Conservation (phyloP, 2,888 invertebrate genomes). For the Mesorhabditis belari region DNA sequence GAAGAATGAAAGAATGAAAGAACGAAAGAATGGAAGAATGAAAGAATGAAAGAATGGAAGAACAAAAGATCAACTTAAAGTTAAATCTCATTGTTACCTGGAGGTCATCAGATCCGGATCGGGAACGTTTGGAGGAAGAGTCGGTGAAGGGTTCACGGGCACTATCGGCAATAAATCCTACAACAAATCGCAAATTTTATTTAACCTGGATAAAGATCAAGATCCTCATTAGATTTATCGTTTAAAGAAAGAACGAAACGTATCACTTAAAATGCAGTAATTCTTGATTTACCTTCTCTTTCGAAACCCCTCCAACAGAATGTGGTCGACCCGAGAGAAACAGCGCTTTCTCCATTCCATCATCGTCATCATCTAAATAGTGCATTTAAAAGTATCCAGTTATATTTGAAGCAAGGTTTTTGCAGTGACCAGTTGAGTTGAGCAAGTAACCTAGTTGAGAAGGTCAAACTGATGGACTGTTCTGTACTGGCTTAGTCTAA, state of each 20-base stretch:
- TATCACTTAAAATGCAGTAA: no score
- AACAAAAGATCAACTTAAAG: no score
- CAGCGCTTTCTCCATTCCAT: not conserved
- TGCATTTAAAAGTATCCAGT: no score
- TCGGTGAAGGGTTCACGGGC: not conserved
- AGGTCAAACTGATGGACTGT: no score
- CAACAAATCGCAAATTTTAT: no score
- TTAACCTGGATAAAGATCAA: no score
- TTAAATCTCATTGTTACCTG: not conserved
- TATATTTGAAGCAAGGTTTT: no score
- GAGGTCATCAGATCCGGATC: not conserved
- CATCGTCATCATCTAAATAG: not conserved
- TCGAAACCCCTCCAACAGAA: not conserved
- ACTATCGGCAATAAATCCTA: not conserved
- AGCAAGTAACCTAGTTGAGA: no score
- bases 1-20: not conserved
- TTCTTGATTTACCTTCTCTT: not conserved
- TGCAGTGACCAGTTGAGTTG: no score
- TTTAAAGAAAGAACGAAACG: no score
- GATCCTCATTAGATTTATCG: no score
- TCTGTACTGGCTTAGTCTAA: no score
- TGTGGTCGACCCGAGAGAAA: not conserved
- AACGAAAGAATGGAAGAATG: not conserved
- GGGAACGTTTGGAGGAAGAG: not conserved
- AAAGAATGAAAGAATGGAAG: not conserved